phyloP scores from a whole-genome alignment of 2,113 vertebrate species.

The Gallinago jamesoni region DNA sequence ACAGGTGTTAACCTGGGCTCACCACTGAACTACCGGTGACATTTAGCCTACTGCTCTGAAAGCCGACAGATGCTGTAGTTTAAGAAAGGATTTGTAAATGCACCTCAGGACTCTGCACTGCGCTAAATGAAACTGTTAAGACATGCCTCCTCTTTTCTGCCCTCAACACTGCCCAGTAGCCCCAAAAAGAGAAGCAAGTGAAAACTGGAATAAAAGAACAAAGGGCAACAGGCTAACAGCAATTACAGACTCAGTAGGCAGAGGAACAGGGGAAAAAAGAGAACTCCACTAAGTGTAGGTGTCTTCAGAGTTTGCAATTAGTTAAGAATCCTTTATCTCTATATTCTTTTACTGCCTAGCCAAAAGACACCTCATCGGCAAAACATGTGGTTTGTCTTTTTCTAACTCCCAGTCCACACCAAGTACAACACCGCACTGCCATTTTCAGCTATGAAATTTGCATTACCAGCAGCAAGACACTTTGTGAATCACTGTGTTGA shows the following conservation, averaged over 20 bases:
- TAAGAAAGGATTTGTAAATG: not conserved
- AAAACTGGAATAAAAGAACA: not conserved
- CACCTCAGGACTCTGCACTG: not conserved
- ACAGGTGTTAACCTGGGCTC: not conserved
- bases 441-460: not conserved
- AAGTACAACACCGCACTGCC: not conserved
- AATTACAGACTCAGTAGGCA: not conserved
- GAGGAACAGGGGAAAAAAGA: not conserved
- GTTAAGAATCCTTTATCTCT: not conserved
- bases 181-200: not conserved
- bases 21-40: not conserved
- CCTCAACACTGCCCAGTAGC: not conserved
- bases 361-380: not conserved
- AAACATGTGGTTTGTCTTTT: not conserved
- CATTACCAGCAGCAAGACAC: not conserved
- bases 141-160: rapidly evolving
- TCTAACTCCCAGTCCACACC: not conserved
- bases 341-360: not conserved
- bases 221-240: not conserved
- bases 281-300: not conserved
- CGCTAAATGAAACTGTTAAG: not conserved
- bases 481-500: not conserved
- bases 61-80: not conserved
- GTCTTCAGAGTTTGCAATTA: not conserved
- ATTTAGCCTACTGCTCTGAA: not conserved